Conservation (phyloP, 2,888 invertebrate genomes). For the Drosophila testacea region DNA sequence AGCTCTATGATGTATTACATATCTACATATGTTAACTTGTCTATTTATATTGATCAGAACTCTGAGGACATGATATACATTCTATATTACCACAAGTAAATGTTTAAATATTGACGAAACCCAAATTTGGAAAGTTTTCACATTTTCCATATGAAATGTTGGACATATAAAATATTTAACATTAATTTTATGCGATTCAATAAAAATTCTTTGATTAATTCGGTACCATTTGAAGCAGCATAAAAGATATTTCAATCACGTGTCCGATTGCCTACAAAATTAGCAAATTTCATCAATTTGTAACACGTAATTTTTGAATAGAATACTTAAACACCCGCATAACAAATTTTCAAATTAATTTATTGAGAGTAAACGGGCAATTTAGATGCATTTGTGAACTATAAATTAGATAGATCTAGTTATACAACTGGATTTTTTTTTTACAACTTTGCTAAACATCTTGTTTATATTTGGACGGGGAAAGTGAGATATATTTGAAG, state of each 20-base stretch:
- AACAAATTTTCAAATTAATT: slow-evolving; percentile 3
- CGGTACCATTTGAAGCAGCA: background rate
- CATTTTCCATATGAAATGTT: background rate
- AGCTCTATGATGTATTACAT: too few relatives aligned
- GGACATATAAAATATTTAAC: background rate
- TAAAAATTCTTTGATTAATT: background rate
- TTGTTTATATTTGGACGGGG: slow-evolving; percentile 15
- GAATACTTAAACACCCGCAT: slow-evolving; percentile 40
- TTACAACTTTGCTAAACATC: slow-evolving; percentile 19
- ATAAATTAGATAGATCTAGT: slow-evolving; percentile 10
- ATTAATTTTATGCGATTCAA: background rate
- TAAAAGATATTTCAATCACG: slow-evolving; percentile 25
- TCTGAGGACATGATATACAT: too few relatives aligned
- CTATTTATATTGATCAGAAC: too few relatives aligned
- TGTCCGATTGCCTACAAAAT: slow-evolving; percentile 26
- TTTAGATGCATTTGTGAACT: slow-evolving; percentile 29
- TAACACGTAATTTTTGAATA: background rate
- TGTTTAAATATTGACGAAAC: too few relatives aligned
- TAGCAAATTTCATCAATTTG: slow-evolving; percentile 14
- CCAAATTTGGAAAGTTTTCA: background rate
- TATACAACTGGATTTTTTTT: background rate
- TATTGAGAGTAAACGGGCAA: slow-evolving; percentile 32
- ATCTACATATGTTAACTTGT: too few relatives aligned
- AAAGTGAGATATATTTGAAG: slow-evolving; percentile 15
- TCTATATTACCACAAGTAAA: too few relatives aligned